phyloP scores from a whole-genome alignment of 2,888 invertebrate species.

The Buathra laborator region DNA sequence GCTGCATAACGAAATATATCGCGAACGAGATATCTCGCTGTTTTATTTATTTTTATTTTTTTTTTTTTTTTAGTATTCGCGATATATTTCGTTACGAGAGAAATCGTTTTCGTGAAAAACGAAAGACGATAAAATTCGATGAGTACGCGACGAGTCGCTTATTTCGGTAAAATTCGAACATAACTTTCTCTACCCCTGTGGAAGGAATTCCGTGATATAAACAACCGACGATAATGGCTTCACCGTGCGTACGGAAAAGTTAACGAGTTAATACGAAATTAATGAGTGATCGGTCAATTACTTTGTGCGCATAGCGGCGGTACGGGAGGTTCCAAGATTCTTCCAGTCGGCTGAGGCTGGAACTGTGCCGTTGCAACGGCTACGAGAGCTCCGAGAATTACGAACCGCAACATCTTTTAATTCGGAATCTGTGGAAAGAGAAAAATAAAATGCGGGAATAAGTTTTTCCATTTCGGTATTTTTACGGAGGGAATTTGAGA shows the following conservation, averaged over 20 bases:
- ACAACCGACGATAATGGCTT: neutral
- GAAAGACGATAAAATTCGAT: conserved; percentile 21
- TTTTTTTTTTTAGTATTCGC: neutral
- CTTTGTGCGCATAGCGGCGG: conserved; percentile 92
- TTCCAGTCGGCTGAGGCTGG: conserved; percentile 88
- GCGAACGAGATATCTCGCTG: no score
- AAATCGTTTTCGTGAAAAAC: conserved; percentile 13
- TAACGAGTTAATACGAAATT: neutral
- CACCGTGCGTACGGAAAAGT: neutral
- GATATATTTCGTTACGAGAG: neutral
- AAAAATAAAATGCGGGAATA: neutral
- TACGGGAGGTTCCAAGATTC: conserved; percentile 92
- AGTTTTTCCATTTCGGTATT: neutral
- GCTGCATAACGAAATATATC: no score
- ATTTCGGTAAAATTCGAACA: neutral
- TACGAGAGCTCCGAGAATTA: conserved; percentile 83
- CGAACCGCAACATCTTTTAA: conserved; percentile 75
- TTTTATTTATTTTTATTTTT: no score
- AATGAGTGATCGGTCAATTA: conserved; percentile 80
- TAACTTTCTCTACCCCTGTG: conserved; percentile 10
- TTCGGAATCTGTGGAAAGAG: neutral
- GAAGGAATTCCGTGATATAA: neutral
- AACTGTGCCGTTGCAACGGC: conserved; percentile 88
- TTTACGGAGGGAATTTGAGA: neutral
- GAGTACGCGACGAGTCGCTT: neutral